A percentile compares a stretch with the other conserved stretches of the same genome.
These are phyloP conservation scores for Caenorhabditis plicata DNA, from an alignment of 2,888 invertebrate species.

Conservation along the genomic window DNA sequence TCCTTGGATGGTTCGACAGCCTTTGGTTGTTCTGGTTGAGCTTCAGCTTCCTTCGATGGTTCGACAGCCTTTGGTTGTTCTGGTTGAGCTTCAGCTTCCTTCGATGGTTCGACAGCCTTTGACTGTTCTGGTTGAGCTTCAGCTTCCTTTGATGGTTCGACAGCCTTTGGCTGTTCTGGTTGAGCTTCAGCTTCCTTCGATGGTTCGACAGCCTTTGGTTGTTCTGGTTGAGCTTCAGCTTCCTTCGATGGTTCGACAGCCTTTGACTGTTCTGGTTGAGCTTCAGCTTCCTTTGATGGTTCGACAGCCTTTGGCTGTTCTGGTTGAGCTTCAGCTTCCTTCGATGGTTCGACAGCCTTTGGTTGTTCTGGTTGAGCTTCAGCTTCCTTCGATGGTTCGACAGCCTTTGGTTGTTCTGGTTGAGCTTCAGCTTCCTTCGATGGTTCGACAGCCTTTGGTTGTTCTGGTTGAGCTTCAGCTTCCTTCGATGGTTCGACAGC, in stretches of 20 bases:
- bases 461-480: slow-evolving; percentile 1
- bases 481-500: slow-evolving; percentile 5
- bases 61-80: not conserved
- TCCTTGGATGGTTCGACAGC: not conserved
- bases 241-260: not conserved
- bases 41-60: too few relatives aligned
- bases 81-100: not conserved
- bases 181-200: not conserved
- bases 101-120: not conserved
- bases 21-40: not conserved
- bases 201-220: not conserved
- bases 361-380: slow-evolving; percentile 5
- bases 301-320: not conserved
- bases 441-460: slow-evolving; percentile 4
- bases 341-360: not conserved
- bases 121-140: slow-evolving; percentile 6
- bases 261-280: not conserved
- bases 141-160: not conserved
- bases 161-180: not conserved
- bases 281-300: not conserved
- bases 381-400: not conserved
- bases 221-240: too few relatives aligned
- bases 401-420: slow-evolving; percentile 2
- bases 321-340: not conserved
- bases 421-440: slow-evolving; percentile 4